Evolutionary conservation across 2,113 vertebrate genomes (phyloP).

Genomic region (Pelodiscus sinensis): DNA sequence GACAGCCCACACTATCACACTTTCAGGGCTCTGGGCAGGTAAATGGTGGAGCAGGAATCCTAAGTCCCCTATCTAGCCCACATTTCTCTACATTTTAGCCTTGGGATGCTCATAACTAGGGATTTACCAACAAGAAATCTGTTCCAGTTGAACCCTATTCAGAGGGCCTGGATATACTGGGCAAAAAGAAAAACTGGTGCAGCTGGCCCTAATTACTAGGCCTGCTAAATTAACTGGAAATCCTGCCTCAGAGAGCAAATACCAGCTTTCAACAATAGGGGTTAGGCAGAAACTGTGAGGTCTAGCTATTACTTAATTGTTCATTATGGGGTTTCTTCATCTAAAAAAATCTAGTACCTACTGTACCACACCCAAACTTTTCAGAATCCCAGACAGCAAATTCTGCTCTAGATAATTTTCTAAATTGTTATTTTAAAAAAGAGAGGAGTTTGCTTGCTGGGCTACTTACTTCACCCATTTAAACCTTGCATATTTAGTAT

Average conservation of each 20-base stretch:
- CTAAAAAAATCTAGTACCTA: constrained; percentile 3
- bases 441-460: constrained; percentile 35
- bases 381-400: constrained; percentile 56
- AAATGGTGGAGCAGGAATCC: not conserved
- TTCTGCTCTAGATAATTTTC: constrained; percentile 29
- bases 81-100: not conserved
- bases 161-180: not conserved
- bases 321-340: not conserved
- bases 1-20: not conserved
- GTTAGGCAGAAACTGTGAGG: not conserved
- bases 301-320: accelerated
- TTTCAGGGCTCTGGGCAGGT: not conserved
- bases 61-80: not conserved
- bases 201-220: not conserved
- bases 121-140: not conserved
- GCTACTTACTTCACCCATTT: constrained; percentile 60
- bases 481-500: constrained; percentile 74
- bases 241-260: not conserved
- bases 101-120: not conserved
- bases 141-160: not conserved
- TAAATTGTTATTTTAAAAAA: constrained; percentile 39
- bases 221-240: not conserved
- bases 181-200: not conserved
- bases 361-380: constrained; percentile 27
- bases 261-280: not conserved